Percentiles rank a stretch among this genome's conserved stretches.
phyloP scores from a whole-genome alignment of 2,888 invertebrate species.

The Lithophane socia region DNA sequence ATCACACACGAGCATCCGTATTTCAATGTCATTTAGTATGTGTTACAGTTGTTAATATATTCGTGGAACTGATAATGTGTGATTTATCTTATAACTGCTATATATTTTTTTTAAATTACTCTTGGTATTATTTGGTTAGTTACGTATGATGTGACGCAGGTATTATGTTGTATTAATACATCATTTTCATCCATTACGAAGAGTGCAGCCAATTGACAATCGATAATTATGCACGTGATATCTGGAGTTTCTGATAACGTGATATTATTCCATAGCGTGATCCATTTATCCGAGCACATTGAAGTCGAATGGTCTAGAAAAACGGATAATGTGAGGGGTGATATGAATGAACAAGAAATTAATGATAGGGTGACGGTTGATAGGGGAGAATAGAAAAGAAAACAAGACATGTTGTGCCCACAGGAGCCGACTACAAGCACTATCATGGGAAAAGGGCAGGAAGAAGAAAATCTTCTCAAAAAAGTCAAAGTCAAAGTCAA shows the following conservation, averaged over 20 bases:
- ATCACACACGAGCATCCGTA: conserved; percentile 9
- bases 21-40: conserved; percentile 23
- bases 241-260: no score
- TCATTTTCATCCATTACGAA: not conserved
- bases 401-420: not conserved
- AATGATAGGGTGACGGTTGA: not conserved
- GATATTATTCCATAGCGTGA: not conserved
- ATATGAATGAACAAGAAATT: no score
- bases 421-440: not conserved
- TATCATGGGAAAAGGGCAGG: not conserved
- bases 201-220: not conserved
- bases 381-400: not conserved
- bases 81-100: not conserved
- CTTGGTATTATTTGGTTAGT: not conserved
- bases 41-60: not conserved
- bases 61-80: not conserved
- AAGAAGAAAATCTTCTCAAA: not conserved
- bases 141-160: not conserved
- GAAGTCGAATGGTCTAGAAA: no score
- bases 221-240: not conserved
- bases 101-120: not conserved
- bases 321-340: not conserved
- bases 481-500: no score
- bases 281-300: not conserved
- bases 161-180: not conserved